Evolutionary conservation across 1,140 invertebrate species (phyloP).

Genomic region (Meloidogyne floridensis): DNA sequence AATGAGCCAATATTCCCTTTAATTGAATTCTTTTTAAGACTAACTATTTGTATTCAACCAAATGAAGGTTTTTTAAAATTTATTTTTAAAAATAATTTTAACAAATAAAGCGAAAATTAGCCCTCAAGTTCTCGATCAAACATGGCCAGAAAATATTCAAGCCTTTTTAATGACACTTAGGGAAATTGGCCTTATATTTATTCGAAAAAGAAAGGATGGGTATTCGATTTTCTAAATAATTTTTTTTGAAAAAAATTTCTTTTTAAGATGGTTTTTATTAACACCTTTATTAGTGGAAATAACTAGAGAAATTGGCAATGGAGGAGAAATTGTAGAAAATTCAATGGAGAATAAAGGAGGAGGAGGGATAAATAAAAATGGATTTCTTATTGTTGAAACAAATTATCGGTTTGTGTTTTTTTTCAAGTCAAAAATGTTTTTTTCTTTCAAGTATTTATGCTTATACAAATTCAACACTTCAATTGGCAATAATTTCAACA

Average conservation of each 20-base stretch:
- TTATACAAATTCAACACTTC: constrained; percentile 52
- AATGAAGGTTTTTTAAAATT: constrained; percentile 21
- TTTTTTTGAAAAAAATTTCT: not conserved
- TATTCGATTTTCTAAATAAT: constrained; percentile 16
- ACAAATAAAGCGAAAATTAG: not conserved
- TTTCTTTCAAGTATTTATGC: constrained; percentile 35
- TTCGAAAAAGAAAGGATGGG: constrained; percentile 54
- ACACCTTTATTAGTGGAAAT: constrained; percentile 16
- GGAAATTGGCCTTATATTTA: constrained; percentile 48
- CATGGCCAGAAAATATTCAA: constrained; percentile 43
- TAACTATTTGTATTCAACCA: constrained; percentile 36
- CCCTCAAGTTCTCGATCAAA: constrained; percentile 29
- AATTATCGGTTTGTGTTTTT: constrained; percentile 35
- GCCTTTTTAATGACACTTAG: constrained; percentile 45
- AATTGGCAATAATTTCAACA: constrained; percentile 48
- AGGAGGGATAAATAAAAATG: not conserved
- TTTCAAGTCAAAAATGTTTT: not conserved
- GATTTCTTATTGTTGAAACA: constrained; percentile 52
- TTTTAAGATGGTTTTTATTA: constrained; percentile 37
- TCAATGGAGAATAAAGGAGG: not conserved
- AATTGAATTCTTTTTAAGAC: constrained; percentile 41
- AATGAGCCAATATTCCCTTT: constrained; percentile 26
- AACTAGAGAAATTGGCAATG: not conserved
- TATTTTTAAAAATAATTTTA: not conserved
- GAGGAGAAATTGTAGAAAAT: not conserved